These are phyloP conservation scores for Lacanobia oleracea DNA, from an alignment of 2,888 invertebrate species.

Conservation along the genomic window DNA sequence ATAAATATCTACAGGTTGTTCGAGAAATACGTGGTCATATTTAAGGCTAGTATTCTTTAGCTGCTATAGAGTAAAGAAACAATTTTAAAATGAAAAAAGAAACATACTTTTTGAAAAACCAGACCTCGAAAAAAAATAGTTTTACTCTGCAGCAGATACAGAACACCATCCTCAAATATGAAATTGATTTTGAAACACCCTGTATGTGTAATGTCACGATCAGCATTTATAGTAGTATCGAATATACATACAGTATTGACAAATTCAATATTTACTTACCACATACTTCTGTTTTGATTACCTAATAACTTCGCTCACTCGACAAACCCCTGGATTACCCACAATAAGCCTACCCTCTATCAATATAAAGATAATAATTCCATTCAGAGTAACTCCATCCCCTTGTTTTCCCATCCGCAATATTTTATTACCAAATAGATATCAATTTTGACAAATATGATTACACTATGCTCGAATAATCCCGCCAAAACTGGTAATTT, in stretches of 20 bases:
- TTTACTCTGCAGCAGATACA: no score
- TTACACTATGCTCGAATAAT: conserved; percentile 68
- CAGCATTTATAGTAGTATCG: background rate
- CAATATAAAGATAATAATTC: conserved; percentile 48
- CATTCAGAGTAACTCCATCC: conserved; percentile 47
- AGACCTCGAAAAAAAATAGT: no score
- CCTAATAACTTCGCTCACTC: conserved; percentile 24
- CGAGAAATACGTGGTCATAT: no score
- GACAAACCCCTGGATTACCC: conserved; percentile 28
- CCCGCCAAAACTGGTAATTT: conserved; percentile 68
- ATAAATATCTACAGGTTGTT: background rate
- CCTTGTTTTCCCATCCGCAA: conserved; percentile 65
- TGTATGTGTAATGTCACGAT: background rate
- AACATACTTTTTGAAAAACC: no score
- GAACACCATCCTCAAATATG: no score
- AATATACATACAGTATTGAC: background rate
- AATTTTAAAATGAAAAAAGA: no score
- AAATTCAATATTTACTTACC: conserved; percentile 41
- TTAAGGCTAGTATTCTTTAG: no score
- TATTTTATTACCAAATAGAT: conserved; percentile 71
- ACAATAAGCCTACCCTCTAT: conserved; percentile 32
- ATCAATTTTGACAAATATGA: conserved; percentile 74
- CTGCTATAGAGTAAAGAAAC: no score
- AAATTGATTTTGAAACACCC: no score
- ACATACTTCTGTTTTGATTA: conserved; percentile 26